phyloP scores from a whole-genome alignment of 1,140 invertebrate genomes.

The Apolygus lucorum region DNA sequence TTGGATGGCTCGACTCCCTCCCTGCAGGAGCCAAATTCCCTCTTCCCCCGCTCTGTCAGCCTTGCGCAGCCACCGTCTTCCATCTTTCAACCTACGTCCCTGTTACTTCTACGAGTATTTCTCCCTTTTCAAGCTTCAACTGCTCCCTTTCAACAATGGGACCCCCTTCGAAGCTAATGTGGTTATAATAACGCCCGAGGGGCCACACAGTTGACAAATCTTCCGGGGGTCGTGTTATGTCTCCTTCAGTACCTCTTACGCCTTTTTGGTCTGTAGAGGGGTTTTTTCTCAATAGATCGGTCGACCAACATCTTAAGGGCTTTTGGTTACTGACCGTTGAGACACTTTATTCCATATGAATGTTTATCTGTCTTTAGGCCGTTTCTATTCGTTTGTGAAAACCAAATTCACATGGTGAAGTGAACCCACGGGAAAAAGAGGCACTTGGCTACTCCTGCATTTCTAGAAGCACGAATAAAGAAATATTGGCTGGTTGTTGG shows the following conservation, averaged over 20 bases:
- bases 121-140: not conserved
- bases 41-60: no score
- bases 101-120: not conserved
- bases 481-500: no score
- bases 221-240: not conserved
- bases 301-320: not conserved
- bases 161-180: not conserved
- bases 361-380: no score
- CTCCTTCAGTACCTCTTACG: not conserved
- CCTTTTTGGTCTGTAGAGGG: not conserved
- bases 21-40: no score
- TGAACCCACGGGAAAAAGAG: no score
- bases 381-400: no score
- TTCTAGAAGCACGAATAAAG: no score
- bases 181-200: conserved; percentile 1
- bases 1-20: not conserved
- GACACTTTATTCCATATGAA: no score
- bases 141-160: not conserved
- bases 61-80: no score
- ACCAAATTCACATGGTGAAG: no score
- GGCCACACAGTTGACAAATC: conserved; percentile 4
- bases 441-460: no score
- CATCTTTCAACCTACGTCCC: not conserved
- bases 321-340: not conserved
- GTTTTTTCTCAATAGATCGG: not conserved